Evolutionary conservation across 2,888 invertebrate species (phyloP).

Genomic region (Drosophila barbarae): DNA sequence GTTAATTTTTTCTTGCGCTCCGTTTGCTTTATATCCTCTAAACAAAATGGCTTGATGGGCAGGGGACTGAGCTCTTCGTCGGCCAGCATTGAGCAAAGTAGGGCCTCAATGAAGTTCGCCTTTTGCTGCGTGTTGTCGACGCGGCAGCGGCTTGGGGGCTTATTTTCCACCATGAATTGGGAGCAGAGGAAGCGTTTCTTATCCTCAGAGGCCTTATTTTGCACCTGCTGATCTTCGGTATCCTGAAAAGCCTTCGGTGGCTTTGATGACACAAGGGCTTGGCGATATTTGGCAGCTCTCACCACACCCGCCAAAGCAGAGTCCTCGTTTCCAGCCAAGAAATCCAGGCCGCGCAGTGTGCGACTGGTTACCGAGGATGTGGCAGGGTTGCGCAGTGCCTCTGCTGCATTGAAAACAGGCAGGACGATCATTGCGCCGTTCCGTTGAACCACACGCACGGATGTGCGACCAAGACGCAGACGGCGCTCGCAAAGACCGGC

Average conservation of each 20-base stretch:
- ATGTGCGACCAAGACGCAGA: background rate
- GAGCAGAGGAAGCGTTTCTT: slow-evolving; percentile 13
- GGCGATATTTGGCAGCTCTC: background rate
- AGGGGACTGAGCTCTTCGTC: slow-evolving; percentile 34
- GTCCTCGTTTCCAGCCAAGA: too few species aligned
- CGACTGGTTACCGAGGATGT: background rate
- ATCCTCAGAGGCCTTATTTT: background rate
- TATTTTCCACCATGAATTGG: background rate
- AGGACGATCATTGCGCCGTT: too few species aligned
- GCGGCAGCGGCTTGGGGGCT: background rate
- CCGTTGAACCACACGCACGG: background rate
- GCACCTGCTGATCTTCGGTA: background rate
- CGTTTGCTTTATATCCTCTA: too few species aligned
- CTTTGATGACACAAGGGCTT: background rate
- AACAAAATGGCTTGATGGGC: background rate
- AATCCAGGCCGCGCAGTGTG: too few species aligned
- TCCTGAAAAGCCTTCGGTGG: background rate
- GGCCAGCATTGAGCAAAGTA: slow-evolving; percentile 56
- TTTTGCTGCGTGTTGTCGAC: background rate
- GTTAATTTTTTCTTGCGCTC: background rate
- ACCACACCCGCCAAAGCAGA: too few species aligned
- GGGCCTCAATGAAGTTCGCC: slow-evolving; percentile 33
- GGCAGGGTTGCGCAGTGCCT: background rate
- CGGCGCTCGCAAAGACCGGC: background rate
- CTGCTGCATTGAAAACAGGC: background rate